Percentiles rank a stretch among this genome's conserved stretches.
Conservation (phyloP, 1,140 invertebrate species). For the Drosophila albomicans region DNA sequence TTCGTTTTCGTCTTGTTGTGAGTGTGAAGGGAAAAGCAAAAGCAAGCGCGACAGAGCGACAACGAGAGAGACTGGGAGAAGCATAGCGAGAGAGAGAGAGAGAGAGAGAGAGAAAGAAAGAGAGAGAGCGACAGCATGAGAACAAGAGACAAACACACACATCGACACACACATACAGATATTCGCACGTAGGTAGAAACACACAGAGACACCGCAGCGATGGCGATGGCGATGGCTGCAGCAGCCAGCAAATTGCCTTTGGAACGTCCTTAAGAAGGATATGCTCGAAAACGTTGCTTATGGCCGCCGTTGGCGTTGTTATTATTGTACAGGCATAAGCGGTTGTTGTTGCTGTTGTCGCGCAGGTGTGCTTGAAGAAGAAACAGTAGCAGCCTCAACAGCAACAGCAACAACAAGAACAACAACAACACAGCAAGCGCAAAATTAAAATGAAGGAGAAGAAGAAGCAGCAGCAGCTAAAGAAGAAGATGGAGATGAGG, state of each 20-base stretch:
- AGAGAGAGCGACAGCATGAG: neutral
- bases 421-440: neutral
- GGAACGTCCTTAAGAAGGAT: conserved; percentile 85
- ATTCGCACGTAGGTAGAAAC: neutral
- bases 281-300: conserved; percentile 77
- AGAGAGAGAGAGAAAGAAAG: conserved; percentile 27
- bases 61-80: conserved; percentile 14
- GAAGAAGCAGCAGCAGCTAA: neutral
- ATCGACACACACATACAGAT: conserved; percentile 38
- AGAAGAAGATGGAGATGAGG: neutral
- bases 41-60: conserved; percentile 11
- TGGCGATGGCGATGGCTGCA: conserved; percentile 20
- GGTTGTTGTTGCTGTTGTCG: conserved; percentile 11
- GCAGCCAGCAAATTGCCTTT: conserved; percentile 78
- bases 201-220: conserved; percentile 7
- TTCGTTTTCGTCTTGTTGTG: conserved; percentile 13
- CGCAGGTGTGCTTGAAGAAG: conserved; percentile 46
- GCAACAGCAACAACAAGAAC: conserved; percentile 8
- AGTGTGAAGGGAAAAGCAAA: conserved; percentile 6
- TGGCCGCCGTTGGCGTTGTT: conserved; percentile 46
- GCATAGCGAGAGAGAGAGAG: conserved; percentile 21
- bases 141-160: conserved; percentile 42
- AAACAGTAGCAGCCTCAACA: conserved; percentile 1
- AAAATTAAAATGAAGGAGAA: conserved; percentile 16
- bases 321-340: conserved; percentile 21